Base-by-base conservation (phyloP, 92 coral and sea anemone genomes). In the Phenganax stokvisi region DNA sequence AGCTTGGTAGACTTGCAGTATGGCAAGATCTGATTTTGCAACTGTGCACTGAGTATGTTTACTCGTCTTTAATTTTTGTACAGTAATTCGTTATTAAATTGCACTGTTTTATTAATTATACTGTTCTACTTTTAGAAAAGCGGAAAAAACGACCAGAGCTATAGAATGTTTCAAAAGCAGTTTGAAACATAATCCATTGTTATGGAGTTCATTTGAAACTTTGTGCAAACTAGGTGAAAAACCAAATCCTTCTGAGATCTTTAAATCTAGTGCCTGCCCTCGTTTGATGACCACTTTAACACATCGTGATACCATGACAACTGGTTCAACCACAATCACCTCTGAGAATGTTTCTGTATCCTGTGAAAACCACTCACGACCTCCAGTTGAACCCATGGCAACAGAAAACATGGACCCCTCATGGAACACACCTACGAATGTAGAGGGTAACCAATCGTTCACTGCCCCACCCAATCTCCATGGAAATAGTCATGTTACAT, bases 321-420 rank as follows among this genome's bases (percentile, higher is more conserved):
- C 92, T 8, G 97, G 97, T 27, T 83, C 87, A 8, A 70, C 97
- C 10, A 91, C 98, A 6, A 81, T 84, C 56, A 85, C 90, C 27
- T 88, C 88, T 85, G 97, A 88, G 68, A 94, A 89, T 66, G 81
- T 90, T 51, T 80, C 85, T 3, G 83, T 77, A 37, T 71, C 76
- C 8, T 89, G 86, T 44, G 86, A 80, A 72, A 89, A 89, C 73
- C 87, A 87, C 52, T 88, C 87, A 13, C 87, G 88, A 52, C 77
- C 84, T 29, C 62, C 84, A 74, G 80, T 82, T 56, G 92, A 91
- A 57, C 87, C 90, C 12, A 89, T 92, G 76, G 97, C 97, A 8
- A 89, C 97, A n/a, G 98, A 94, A 81, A 94, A 94, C 75, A 92
- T 92, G 29, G 98, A 94, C 82, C 98, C 98, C 4, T 88, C 97